Base-by-base conservation (phyloP, 2,888 invertebrate species). In the Dasysyrphus albostriatus region DNA sequence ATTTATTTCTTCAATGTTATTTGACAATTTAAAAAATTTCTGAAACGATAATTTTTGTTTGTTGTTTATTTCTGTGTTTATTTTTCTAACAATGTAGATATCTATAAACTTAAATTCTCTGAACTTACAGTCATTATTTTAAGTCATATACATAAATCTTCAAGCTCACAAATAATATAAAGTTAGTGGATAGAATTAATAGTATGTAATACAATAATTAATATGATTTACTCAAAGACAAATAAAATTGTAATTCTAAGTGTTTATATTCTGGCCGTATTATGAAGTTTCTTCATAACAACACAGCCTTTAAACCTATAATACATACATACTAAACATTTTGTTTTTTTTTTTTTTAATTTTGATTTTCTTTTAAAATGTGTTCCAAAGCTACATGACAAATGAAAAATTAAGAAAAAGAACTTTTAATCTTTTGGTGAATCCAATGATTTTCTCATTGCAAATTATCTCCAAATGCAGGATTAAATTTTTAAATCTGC, bases 221-320 rank as follows among this genome's bases (percentile, higher is more conserved):
- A 51, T 51, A 51, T 51, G 51, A 54, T 29, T 7, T 6, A 54
- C 14, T 54, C 14, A 12, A 51, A 24, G 14, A 51, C 12, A 54
- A 54, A 24, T 51, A 24, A 51, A 54, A 54, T 32, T 7, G n/a
- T 14, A 29, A 32, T 54, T 54, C 29, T 29, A 24, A 54, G 4
- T 54, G 24, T 32, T 32, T 29, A 29, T 29, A 54, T 32, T 14
- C 24, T 14, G 51, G 37, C 51, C n/a, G 16, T 14, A 37, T 54
- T 54, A 54, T 69, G 54, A 69, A 69, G 69, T 54, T 54, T 69
- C 69, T 69, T 69, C 69, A 69, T 29, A 54, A 69, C 6, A n/a
- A 37, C 6, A 42, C 19, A 54, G 16, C 24, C 8, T 37, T 49
- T 32, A 10, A 32, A 65, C 54, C 4, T 24, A 51, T 67, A 49